Percentiles rank a stretch among this genome's conserved stretches.
Evolutionary conservation across 2,113 vertebrate genomes (phyloP).

Genomic region (Phalacrocorax aristotelis): DNA sequence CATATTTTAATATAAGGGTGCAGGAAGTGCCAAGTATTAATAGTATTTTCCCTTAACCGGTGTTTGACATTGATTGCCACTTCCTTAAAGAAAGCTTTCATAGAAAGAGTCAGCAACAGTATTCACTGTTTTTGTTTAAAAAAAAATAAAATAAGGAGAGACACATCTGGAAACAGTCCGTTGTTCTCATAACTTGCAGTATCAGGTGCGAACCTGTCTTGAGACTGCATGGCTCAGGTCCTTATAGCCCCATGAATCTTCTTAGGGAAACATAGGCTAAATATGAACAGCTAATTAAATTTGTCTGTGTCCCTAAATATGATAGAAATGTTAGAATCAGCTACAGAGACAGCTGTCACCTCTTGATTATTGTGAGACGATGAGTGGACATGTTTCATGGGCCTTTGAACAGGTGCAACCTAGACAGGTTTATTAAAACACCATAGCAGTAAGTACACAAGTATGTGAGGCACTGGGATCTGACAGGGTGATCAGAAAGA

Average conservation of each 20-base stretch:
- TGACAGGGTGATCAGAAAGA: neutral
- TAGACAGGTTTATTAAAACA: constrained; percentile 4
- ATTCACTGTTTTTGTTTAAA: neutral
- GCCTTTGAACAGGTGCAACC: constrained; percentile 45
- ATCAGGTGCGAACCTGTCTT: neutral
- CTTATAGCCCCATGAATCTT: neutral
- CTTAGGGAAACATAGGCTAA: neutral
- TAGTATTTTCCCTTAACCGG: neutral
- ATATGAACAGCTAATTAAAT: neutral
- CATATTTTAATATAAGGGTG: neutral
- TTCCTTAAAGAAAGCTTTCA: neutral
- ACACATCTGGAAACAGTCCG: neutral
- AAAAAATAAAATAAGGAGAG: neutral
- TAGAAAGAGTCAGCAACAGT: neutral
- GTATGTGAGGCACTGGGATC: neutral
- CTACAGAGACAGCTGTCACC: neutral
- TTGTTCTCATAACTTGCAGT: neutral
- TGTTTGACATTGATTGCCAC: neutral
- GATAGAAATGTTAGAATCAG: neutral
- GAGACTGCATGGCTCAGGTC: neutral
- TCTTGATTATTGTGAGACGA: neutral
- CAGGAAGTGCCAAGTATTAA: neutral
- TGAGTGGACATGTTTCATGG: neutral
- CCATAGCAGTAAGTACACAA: neutral
- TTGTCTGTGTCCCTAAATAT: neutral